Conservation (phyloP, 2,888 invertebrate genomes). For the Amblyjoppa proteus region DNA sequence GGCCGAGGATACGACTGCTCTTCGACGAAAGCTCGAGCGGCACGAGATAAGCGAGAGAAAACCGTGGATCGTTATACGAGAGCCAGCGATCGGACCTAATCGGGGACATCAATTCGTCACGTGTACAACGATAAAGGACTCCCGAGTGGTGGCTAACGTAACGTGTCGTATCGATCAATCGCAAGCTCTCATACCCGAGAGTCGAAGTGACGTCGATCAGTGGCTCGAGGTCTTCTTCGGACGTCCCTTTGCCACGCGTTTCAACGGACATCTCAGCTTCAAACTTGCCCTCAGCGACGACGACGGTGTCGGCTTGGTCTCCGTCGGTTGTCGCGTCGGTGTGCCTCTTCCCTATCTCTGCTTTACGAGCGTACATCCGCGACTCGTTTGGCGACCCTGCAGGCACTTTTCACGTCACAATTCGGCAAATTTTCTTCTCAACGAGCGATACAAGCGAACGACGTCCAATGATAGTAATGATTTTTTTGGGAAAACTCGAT, state of each 20-base stretch:
- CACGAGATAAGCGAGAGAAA: conserved; percentile 91
- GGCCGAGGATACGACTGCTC: conserved; percentile 85
- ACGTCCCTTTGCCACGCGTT: conserved; percentile 88
- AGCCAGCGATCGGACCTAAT: conserved; percentile 87
- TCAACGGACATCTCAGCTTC: conserved; percentile 93
- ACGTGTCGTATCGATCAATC: conserved; percentile 91
- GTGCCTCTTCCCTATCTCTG: conserved; percentile 93
- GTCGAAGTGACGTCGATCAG: conserved; percentile 89
- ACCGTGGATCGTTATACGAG: conserved; percentile 93
- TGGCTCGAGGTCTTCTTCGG: conserved; percentile 91
- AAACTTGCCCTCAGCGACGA: conserved; percentile 89
- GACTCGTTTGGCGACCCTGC: conserved; percentile 88
- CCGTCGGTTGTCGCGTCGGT: conserved; percentile 91
- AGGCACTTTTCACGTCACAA: conserved; percentile 87
- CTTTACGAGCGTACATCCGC: conserved; percentile 89
- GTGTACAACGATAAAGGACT: conserved; percentile 93
- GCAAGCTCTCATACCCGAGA: conserved; percentile 90
- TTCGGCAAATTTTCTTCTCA: conserved; percentile 85
- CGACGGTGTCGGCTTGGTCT: conserved; percentile 85
- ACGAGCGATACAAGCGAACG: conserved; percentile 62
- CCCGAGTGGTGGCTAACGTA: conserved; percentile 92
- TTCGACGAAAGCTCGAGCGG: conserved; percentile 84
- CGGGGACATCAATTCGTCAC: conserved; percentile 89
- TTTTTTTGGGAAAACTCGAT: conserved; percentile 83
- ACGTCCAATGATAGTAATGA: conserved; percentile 74